phyloP scores from a whole-genome alignment of 2,797 vertebrate genomes.

The Zalophus californianus region DNA sequence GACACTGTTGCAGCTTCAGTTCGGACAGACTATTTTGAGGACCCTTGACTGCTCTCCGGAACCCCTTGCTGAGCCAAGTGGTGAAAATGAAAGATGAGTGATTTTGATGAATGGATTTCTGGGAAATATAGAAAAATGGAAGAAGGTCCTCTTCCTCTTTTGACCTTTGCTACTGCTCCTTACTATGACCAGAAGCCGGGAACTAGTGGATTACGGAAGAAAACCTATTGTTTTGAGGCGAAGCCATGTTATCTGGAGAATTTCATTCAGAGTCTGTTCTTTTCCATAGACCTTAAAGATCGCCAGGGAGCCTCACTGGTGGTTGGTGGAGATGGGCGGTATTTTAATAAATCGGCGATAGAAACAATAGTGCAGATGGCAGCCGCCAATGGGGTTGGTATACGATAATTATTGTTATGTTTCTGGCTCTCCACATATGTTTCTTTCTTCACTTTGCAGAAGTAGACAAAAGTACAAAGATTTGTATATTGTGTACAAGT shows the following conservation, averaged over 20 bases:
- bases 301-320: slow-evolving; percentile 97
- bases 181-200: slow-evolving; percentile 95
- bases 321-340: slow-evolving; percentile 97
- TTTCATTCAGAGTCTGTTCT: slow-evolving; percentile 97
- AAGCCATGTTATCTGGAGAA: slow-evolving; percentile 96
- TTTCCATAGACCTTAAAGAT: slow-evolving; percentile 96
- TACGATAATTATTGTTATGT: slow-evolving; percentile 73
- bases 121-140: slow-evolving; percentile 89
- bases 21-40: slow-evolving; percentile 91
- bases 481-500: not conserved
- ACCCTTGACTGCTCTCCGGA: slow-evolving; percentile 84
- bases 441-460: slow-evolving; percentile 55
- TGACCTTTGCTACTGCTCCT: slow-evolving; percentile 93
- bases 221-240: slow-evolving; percentile 92
- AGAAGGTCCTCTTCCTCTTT: slow-evolving; percentile 91
- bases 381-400: slow-evolving; percentile 99
- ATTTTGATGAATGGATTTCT: slow-evolving; percentile 78
- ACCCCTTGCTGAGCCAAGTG: slow-evolving; percentile 67
- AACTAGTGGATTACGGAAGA: slow-evolving; percentile 93
- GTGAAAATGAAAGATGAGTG: slow-evolving; percentile 71
- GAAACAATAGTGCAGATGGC: slow-evolving; percentile 97
- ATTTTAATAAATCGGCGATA: slow-evolving; percentile 94
- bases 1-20: slow-evolving; percentile 78
- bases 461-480: not conserved
- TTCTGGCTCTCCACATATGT: slow-evolving; percentile 71